Base-by-base conservation (phyloP, 1,140 invertebrate species). In the Maniola jurtina region DNA sequence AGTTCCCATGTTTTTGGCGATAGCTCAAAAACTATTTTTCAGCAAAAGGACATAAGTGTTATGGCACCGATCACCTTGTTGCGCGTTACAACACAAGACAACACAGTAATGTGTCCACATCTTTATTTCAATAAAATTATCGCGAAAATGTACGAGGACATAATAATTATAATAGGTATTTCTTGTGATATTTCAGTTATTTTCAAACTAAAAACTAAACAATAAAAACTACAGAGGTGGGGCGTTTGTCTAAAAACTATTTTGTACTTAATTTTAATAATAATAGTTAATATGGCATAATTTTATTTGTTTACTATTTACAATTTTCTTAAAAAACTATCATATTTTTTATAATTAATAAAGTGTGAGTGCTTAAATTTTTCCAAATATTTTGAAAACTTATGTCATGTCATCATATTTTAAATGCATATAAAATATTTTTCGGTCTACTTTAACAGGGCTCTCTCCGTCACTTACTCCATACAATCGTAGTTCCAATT, bases 211-310 rank as follows among this genome's bases (percentile, higher is more conserved):
- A 42, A 48, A 15, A 25, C 48, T 59, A 65, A 25, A 59, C 14
- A 40, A 54, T 50, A 52, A 60, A 63, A 42, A 63, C 67, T 38
- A 42, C 72, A 80, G 56, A 83, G 81, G 81, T 83, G 81, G 81
- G 81, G 76, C 66, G 67, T 67, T 66, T 45, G 42, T 45, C 50
- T 68, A 64, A 66, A 11, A 70, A 62, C 71, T 81, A 78, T 64
- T 73, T 81, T 80, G 80, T 81, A 81, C 80, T 81, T 45, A 45
- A 45, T 45, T 45, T 45, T 13, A 45, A 45, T 45, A 67, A 71
- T 79, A 58, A 65, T 73, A 74, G 62, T 67, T 80, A 83, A 75
- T 81, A 83, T 83, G 79, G 79, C 79, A 73, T 73, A 68, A 54
- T 75, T 66, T 73, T 72, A 63, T 69, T 64, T 77, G 38, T 38